Evolutionary conservation across 1,140 invertebrate species (phyloP).

Genomic region (Drosophila carrolli): DNA sequence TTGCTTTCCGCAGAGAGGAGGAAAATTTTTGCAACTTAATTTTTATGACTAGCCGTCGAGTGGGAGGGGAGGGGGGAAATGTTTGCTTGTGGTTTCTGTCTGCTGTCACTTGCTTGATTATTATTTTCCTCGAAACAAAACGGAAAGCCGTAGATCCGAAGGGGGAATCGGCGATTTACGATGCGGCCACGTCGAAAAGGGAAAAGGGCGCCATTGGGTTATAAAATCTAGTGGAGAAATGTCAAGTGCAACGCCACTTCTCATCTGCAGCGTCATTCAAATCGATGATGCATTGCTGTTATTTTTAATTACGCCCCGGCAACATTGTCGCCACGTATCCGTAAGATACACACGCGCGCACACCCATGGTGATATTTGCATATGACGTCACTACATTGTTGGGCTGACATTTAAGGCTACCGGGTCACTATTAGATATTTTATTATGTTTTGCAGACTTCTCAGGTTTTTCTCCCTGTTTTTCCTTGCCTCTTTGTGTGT

Average conservation of each 20-base stretch:
- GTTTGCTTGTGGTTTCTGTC: conserved; percentile 57
- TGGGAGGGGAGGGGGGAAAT: conserved; percentile 16
- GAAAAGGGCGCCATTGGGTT: conserved; percentile 66
- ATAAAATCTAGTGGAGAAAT: conserved; percentile 74
- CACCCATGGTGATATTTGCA: conserved; percentile 56
- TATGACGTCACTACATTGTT: conserved; percentile 68
- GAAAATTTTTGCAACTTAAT: conserved; percentile 71
- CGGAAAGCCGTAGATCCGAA: conserved; percentile 28
- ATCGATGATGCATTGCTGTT: conserved; percentile 79
- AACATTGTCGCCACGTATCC: conserved; percentile 57
- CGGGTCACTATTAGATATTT: conserved; percentile 72
- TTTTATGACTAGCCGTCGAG: conserved; percentile 65
- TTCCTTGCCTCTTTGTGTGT: conserved; percentile 32
- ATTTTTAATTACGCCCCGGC: conserved; percentile 69
- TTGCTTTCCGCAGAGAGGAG: conserved; percentile 34
- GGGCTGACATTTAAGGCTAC: conserved; percentile 70
- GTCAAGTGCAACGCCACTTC: conserved; percentile 66
- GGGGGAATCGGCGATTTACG: conserved; percentile 27
- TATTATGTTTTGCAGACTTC: conserved; percentile 51
- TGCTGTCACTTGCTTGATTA: conserved; percentile 46
- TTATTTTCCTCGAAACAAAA: conserved; percentile 64
- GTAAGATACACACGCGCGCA: conserved; percentile 47
- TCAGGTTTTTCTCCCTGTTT: conserved; percentile 51
- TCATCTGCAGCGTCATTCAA: conserved; percentile 63
- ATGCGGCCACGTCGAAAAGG: conserved; percentile 53